phyloP scores from a whole-genome alignment of 2,888 invertebrate genomes.

The Chymomyza fuscimana region DNA sequence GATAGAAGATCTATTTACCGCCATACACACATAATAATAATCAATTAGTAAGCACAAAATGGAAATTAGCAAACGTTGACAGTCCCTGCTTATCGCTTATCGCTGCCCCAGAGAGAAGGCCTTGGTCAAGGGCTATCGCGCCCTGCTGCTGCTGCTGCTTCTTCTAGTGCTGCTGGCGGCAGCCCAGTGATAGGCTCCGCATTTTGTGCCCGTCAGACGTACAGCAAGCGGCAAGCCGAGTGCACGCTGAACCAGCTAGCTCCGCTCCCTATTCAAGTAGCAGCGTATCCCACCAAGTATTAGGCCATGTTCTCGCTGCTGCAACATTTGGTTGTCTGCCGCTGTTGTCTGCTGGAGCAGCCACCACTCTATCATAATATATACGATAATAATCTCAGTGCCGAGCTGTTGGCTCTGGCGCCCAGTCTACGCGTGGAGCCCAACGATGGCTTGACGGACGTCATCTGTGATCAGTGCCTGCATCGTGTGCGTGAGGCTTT shows the following conservation, averaged over 20 bases:
- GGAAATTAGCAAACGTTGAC: constrained; percentile 61
- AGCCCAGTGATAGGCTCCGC: constrained; percentile 19
- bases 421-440: constrained; percentile 51
- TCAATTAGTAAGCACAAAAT: constrained; percentile 53
- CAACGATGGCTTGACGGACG: constrained; percentile 64
- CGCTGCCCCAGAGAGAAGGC: constrained; percentile 26
- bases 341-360: constrained; percentile 70
- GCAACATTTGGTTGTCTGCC: constrained; percentile 60
- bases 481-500: constrained; percentile 58
- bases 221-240: constrained; percentile 52
- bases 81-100: constrained; percentile 13
- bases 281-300: constrained; percentile 26
- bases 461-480: constrained; percentile 67
- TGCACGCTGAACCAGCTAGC: constrained; percentile 29
- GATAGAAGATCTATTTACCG: not conserved
- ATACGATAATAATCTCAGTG: constrained; percentile 48
- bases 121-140: constrained; percentile 68
- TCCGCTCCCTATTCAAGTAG: not conserved
- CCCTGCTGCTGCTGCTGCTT: constrained; percentile 42
- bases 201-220: constrained; percentile 46
- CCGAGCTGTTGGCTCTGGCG: constrained; percentile 53
- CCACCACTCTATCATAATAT: constrained; percentile 58
- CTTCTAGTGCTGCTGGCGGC: constrained; percentile 7
- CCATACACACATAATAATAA: constrained; percentile 31
- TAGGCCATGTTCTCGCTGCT: constrained; percentile 57